Base-by-base conservation (phyloP, 2,113 vertebrate genomes). In the Panurus biarmicus region DNA sequence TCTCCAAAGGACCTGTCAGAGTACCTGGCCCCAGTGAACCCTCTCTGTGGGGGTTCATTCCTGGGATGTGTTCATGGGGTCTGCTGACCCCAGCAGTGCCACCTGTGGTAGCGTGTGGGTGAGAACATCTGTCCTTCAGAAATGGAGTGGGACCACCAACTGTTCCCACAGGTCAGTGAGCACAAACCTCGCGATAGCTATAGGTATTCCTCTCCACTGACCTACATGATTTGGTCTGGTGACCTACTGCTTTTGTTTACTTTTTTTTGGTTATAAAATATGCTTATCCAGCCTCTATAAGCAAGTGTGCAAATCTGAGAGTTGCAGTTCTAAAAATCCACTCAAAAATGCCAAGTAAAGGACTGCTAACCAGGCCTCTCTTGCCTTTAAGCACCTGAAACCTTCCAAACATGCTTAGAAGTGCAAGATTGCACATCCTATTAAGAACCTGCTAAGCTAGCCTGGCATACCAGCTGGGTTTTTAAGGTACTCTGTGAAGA, bases 131-230 rank as follows among this genome's bases (percentile, higher is more conserved):
- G 93, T 93, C 90, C 61, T 81, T 94, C 85, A 74, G 82, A 84
- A 95, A 79, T 11, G 21, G 13, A 71, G 14, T 21, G 72, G 38
- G 96, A 96, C 96, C 95, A 95, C 93, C 95, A 92, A 90, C 87
- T 69, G 88, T 53, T 93, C 90, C 95, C 42, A 90, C 90, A 95
- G 96, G 93, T 96, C 96, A 97, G 69, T 3, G 93, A 96, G 56
- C 85, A 91, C 90, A 94, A 90, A 80, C 53, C 66, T 77, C 11
- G 5, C 18, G 4, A 69, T 6, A 71, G 79, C 93, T 81, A 26
- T 94, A 96, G 82, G 79, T 95, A 95, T 95, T 97, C 89, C 92
- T 93, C 93, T 97, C 95, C 94, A 21, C 69, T 96, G 96, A 96
- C 95, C 96, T 97, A 95, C 69, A 85, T 97, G 90, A 95, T 96